phyloP scores from a whole-genome alignment of 2,888 invertebrate genomes.

The Coleophora flavipennella region DNA sequence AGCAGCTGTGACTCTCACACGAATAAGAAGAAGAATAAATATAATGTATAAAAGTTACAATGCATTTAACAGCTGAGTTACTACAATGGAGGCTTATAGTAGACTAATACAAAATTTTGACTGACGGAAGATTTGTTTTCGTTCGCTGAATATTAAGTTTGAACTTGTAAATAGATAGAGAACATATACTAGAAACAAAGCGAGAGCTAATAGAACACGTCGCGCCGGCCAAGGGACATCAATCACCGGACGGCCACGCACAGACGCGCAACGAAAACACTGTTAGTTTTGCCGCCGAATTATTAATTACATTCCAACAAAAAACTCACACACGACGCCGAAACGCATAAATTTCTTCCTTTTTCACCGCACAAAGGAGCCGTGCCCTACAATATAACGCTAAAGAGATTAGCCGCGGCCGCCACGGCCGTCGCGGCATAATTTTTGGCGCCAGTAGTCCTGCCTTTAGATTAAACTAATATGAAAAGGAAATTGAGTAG shows the following conservation, averaged over 20 bases:
- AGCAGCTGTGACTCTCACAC: too few relatives aligned
- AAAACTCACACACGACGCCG: conserved; percentile 68
- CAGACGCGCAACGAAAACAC: conserved; percentile 62
- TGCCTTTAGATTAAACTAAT: conserved; percentile 71
- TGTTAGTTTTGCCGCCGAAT: conserved; percentile 75
- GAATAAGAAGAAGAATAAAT: too few relatives aligned
- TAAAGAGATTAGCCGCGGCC: conserved; percentile 67
- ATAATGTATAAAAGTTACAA: too few relatives aligned
- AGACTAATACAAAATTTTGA: too few relatives aligned
- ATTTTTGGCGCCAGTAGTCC: conserved; percentile 73
- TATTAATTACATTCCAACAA: conserved; percentile 73
- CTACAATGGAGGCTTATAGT: too few relatives aligned
- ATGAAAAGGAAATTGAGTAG: conserved; percentile 73
- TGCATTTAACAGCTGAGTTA: too few relatives aligned
- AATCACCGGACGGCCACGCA: conserved; percentile 38
- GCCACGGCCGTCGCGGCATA: conserved; percentile 66
- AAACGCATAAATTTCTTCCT: conserved; percentile 72
- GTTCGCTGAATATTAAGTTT: too few relatives aligned
- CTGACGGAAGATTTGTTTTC: too few relatives aligned
- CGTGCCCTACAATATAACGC: conserved; percentile 60
- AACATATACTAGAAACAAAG: conserved; percentile 7
- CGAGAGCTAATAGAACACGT: conserved; percentile 40
- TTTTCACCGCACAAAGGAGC: conserved; percentile 69
- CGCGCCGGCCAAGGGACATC: conserved; percentile 37
- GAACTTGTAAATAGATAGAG: neutral